Evolutionary conservation across 2,888 invertebrate species (phyloP), one percentile per base, ranked within the genome.

Genomic region (Nineta flava): DNA sequence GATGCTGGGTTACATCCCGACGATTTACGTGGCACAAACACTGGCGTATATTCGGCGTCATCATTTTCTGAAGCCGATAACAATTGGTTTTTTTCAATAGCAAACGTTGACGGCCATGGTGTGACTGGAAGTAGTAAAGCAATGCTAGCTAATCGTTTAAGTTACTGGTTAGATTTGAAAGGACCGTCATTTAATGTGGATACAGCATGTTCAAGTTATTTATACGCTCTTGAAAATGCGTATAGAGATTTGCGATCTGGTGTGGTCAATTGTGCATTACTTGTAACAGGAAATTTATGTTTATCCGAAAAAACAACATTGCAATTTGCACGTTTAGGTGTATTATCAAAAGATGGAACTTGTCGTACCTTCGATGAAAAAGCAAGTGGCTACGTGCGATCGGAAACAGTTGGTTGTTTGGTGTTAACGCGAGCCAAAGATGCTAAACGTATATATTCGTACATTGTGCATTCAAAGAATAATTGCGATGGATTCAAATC

Each of bases 201-300:
- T 67, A 91, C 94, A 0, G 95, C 95, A 0, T 96, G 95, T 64
- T 92, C 92, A 13, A 94, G 94, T 50, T 87, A 91, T 9, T 73
- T 92, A 55, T 80, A 87, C 57, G 94, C 93, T 0, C 55, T 95
- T 50, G 90, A 94, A 58, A 82, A 83, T 55, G 88, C 86, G 12
- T 86, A 82, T 63, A 73, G 75, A 47, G 77, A 86, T 0, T 78
- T 93, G 43, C 71, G 84, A 34, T 77, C 77, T 55, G 92, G 90
- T 0, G 77, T 82, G 53, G 91, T 92, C 60, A 93, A 96, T 53
- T 75, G 83, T 0, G 95, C 94, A 0, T 78, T 96, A 48, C 88
- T 96, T 3, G 92, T 86, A 5, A 94, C 92, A 1, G 75, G 83
- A 15, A 90, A 87, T 63, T 67, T 96, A 21, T 83, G 87, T 57